Evolutionary conservation across 2,113 vertebrate genomes (phyloP), one percentile per base, ranked within the genome.

Genomic region (Tretioscincus oriximinensis): DNA sequence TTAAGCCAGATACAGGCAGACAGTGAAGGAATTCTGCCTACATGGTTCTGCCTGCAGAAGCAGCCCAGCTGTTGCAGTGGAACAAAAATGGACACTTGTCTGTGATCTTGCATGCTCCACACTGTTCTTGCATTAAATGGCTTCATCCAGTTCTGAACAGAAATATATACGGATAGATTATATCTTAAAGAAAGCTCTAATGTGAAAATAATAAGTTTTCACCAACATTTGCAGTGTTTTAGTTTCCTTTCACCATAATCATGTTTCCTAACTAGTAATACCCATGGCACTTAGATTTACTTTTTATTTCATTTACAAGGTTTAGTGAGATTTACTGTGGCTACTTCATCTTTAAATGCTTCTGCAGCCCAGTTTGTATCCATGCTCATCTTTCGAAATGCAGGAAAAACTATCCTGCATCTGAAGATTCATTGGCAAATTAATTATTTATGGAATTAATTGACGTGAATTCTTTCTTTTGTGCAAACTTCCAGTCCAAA

Each of bases 391-490:
- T 24, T 35, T 6, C 81, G n/a, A 51, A 86, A 80, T 74, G 58
- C 54, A 75, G 61, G 84, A 80, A 77, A 69, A 73, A 4, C 28
- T 67, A 78, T 81, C 72, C 28, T 67, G 78, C 81, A 74, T n/a
- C 82, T 67, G 81, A 88, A 54, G 31, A 76, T 84, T 87, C 2
- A 1, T 74, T 68, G 77, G 66, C 61, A 84, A 72, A 90, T 87
- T 89, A 78, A 83, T 90, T 91, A 72, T 63, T 79, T 85, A 26
- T 88, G 83, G 77, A 77, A 83, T 66, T 88, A 89, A 51, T 86
- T 83, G 35, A 41, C 35, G 82, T 76, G 73, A 74, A 84, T 86
- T 90, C 86, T 81, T 87, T 76, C 64, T 41, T 80, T 0, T 0
- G 35, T 41, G 35, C 3, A 41, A 41, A 41, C 35, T 5, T 84